Evolutionary conservation across 1,140 invertebrate genomes (phyloP).

Genomic region (Trachymyrmex cornetzi): DNA sequence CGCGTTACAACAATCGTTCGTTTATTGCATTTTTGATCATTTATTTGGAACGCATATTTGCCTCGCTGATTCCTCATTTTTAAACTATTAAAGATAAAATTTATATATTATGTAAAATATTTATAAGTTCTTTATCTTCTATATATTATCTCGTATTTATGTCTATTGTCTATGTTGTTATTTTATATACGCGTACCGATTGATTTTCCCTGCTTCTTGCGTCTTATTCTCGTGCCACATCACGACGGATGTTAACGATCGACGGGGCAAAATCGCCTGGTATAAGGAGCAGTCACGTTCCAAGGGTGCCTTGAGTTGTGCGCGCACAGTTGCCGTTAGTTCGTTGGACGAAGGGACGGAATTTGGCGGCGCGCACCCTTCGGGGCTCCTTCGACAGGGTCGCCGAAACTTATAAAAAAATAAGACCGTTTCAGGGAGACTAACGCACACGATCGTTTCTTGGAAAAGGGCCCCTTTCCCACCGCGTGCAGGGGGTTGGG

Average conservation of each 20-base stretch:
- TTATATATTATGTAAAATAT: not conserved
- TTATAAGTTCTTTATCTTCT: not conserved
- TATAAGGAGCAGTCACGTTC: conserved; percentile 54
- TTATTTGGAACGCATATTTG: too few relatives aligned
- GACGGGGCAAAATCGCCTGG: conserved; percentile 42
- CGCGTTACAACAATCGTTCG: too few relatives aligned
- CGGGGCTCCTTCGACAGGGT: conserved; percentile 52
- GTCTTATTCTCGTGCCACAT: not conserved
- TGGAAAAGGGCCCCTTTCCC: conserved; percentile 23
- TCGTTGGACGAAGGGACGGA: conserved; percentile 42
- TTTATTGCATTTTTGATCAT: too few relatives aligned
- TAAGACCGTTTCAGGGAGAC: conserved; percentile 55
- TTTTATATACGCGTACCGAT: not conserved
- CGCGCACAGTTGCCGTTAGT: conserved; percentile 46
- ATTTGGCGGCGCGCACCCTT: conserved; percentile 40
- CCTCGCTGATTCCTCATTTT: too few relatives aligned
- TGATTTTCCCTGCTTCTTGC: too few relatives aligned
- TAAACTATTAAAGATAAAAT: not conserved
- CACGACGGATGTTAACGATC: conserved; percentile 31
- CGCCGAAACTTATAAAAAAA: conserved; percentile 68
- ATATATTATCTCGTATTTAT: not conserved
- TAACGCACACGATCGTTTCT: conserved; percentile 46
- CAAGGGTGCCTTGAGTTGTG: conserved; percentile 20
- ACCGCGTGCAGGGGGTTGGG: not conserved
- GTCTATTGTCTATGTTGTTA: too few relatives aligned